Evolutionary conservation across 2,113 vertebrate species (phyloP), one percentile per base, ranked within the genome.

Genomic region (Gymnorhina tibicen): DNA sequence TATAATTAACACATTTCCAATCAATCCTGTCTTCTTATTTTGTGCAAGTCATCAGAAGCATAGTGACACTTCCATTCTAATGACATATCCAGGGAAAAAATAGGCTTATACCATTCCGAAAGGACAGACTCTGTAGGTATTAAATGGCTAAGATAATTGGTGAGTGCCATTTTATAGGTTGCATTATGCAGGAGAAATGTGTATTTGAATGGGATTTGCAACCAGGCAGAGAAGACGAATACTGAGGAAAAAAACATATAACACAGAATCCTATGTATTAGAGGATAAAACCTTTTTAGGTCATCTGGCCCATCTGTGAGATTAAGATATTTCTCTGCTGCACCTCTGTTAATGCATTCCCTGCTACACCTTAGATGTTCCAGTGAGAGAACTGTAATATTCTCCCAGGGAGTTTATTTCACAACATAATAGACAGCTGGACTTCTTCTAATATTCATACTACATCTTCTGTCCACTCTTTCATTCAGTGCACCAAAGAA

Each of bases 1-100:
- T 88, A 82, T 91, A 96, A 96, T 95, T 96, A 95, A 92, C 62
- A 72, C 35, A n/a, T 63, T 80, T 87, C 73, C 59, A 82, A 32
- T 89, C 84, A 64, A 55, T 63, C n/a, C 79, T 60, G 49, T 55
- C 55, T 9, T 59, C 75, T 58, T 72, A 52, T 87, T 93, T 89
- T 20, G 0, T 75, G 39, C 77, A 69, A 74, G 91, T 92, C 73
- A 76, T 83, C 70, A 60, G 90, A 55, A 91, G 27, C 30, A 60
- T 11, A 66, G 83, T 58, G 69, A 77, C 49, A 32, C 56, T 87
- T 93, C 53, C 58, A 66, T 82, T 94, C 32, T 93, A 75, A 92
- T 93, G 62, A 91, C 46, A 58, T 47, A 92, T 85, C 73, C 74
- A 81, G 49, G 68, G 74, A 62, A 89, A 94, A 94, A 85, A 91